Base-by-base conservation (phyloP, 2,797 vertebrate genomes). In the Cirrhinus mrigala region DNA sequence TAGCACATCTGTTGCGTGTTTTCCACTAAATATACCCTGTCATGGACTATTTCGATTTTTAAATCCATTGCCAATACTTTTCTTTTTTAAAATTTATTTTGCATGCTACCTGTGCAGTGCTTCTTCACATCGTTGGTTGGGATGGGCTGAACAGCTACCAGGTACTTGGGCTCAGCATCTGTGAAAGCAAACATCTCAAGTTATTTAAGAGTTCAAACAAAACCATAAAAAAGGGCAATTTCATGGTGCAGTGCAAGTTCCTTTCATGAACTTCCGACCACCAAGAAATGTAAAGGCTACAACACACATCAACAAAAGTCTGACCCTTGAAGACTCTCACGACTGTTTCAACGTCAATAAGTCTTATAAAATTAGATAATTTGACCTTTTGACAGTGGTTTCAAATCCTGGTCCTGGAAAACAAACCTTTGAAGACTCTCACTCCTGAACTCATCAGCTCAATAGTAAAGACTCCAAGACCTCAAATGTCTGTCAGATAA, bases 151-250 rank as follows among this genome's bases (percentile, higher is more conserved):
- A 99, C 96, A 0, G 97, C 97, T 79, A 99, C 95, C 91, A 99
- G 94, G 89, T 99, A 99, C 81, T 97, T 96, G 0, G 97, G 97
- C 58, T 99, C 97, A 0, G 97, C 97, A 85, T 98, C 98, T 99
- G 89, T 88, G 89, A 94, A 94, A 92, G 15, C 73, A 86, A 91
- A 86, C 66, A 12, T 12, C 11, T 62, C n/a, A 46, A 33, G 22
- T 70, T 78, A 48, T 46, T 70, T 14, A 52, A 52, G 56, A 22
- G 44, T 74, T 74, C 40, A 74, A 74, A 62, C 44, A 37, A 62
- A 74, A 46, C 14, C 75, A 56, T 81, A 27, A 58, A 50, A 68
- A 48, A 33, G 4, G 20, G 3, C 9, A 75, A 60, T 74, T 22
- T 74, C 56, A 62, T 50, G 44, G 14, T 82, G 27, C 3, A 58